Conservation (phyloP, 1,140 invertebrate species). For the Drosophila ercepeae region DNA sequence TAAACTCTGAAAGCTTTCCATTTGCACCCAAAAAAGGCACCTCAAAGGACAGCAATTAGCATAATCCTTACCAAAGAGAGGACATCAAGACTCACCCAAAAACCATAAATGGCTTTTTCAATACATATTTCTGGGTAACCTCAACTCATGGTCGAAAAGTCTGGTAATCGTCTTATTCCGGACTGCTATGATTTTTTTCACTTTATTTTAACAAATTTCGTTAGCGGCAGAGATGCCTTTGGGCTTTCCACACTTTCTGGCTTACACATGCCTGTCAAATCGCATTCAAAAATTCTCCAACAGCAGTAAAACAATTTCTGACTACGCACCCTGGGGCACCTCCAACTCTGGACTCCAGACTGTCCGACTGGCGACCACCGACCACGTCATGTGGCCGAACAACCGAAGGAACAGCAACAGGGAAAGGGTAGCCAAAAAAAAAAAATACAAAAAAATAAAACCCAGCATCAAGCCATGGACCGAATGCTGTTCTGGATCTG, state of each 20-base stretch:
- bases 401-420: slow-evolving; percentile 49
- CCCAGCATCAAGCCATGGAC: slow-evolving; percentile 48
- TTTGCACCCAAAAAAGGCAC: not conserved
- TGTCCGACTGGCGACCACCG: slow-evolving; percentile 16
- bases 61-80: slow-evolving; percentile 11
- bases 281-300: slow-evolving; percentile 46
- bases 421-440: slow-evolving; percentile 36
- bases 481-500: slow-evolving; percentile 60
- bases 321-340: slow-evolving; percentile 31
- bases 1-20: not conserved
- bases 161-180: not conserved
- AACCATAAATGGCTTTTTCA: no score
- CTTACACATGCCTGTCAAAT: slow-evolving; percentile 42
- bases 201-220: slow-evolving; percentile 29
- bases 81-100: not conserved
- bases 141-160: not conserved
- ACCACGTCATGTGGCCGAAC: slow-evolving; percentile 75
- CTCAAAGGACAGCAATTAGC: slow-evolving; percentile 32
- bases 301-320: slow-evolving; percentile 57
- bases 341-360: not conserved
- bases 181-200: not conserved
- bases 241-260: slow-evolving; percentile 24
- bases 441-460: slow-evolving; percentile 32
- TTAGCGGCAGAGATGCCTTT: slow-evolving; percentile 23
- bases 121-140: not conserved